Evolutionary conservation across 2,888 invertebrate genomes (phyloP).

Genomic region (Steromphala cineraria): DNA sequence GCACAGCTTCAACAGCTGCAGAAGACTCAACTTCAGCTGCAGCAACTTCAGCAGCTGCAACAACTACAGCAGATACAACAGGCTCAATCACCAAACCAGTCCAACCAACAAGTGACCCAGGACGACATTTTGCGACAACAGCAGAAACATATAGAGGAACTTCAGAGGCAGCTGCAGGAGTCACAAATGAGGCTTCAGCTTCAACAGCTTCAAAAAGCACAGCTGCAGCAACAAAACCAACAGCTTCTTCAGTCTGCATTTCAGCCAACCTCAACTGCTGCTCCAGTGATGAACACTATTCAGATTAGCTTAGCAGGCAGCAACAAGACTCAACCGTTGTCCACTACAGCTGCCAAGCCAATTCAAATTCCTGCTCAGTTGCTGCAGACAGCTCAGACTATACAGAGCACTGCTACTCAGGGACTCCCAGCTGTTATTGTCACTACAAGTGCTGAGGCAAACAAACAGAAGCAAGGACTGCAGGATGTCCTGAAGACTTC

Average conservation of each 20-base stretch:
- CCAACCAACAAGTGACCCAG: conserved; percentile 26
- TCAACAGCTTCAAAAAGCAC: conserved; percentile 54
- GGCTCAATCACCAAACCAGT: not conserved
- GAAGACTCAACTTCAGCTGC: conserved; percentile 33
- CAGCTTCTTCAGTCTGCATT: conserved; percentile 39
- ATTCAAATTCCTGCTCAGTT: conserved; percentile 57
- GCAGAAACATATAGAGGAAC: conserved; percentile 89
- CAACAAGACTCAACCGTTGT: conserved; percentile 18
- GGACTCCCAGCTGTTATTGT: conserved; percentile 51
- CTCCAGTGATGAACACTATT: conserved; percentile 36
- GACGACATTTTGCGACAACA: conserved; percentile 80
- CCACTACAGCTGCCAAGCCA: conserved; percentile 38
- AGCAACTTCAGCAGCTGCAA: conserved; percentile 29
- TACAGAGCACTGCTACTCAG: conserved; percentile 33
- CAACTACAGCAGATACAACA: conserved; percentile 30
- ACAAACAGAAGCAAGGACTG: conserved; percentile 10
- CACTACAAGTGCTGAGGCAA: conserved; percentile 26
- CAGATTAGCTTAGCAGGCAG: conserved; percentile 37
- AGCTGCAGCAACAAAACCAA: conserved; percentile 52
- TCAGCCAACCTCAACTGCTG: not conserved
- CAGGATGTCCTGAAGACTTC: conserved; percentile 22
- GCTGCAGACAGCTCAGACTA: conserved; percentile 40
- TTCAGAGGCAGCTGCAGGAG: conserved; percentile 81
- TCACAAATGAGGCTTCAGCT: conserved; percentile 61
- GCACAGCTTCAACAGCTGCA: conserved; percentile 55